phyloP scores from a whole-genome alignment of 2,797 vertebrate species.

The Coendou prehensilis region DNA sequence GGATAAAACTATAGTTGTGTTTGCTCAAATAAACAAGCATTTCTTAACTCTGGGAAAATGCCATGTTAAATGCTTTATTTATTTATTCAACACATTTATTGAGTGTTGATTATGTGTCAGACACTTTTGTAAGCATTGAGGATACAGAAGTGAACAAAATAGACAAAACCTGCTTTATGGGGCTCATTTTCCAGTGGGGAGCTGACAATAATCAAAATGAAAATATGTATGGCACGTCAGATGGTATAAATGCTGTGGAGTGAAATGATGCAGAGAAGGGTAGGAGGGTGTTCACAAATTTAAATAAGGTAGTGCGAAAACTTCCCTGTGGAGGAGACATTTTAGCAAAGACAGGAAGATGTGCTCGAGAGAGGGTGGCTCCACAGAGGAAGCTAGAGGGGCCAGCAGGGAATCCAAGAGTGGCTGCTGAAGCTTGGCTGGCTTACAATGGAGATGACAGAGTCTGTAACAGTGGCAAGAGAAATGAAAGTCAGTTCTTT shows the following conservation, averaged over 20 bases:
- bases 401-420: background rate
- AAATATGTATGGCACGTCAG: background rate
- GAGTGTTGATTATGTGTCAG: constrained; percentile 26
- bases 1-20: background rate
- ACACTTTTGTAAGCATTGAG: background rate
- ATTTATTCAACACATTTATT: constrained; percentile 30
- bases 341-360: background rate
- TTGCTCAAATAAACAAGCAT: background rate
- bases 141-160: background rate
- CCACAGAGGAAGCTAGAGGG: background rate
- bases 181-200: background rate
- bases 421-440: background rate
- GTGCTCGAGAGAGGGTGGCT: background rate
- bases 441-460: background rate
- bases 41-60: background rate
- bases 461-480: background rate
- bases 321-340: background rate
- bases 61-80: background rate
- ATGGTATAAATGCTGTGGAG: background rate
- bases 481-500: background rate
- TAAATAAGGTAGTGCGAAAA: background rate
- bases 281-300: rapidly evolving
- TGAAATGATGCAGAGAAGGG: background rate
- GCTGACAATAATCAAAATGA: background rate
- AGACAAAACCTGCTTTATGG: background rate